Conservation (phyloP, 1,140 invertebrate genomes). For the Adoxophyes honmai region DNA sequence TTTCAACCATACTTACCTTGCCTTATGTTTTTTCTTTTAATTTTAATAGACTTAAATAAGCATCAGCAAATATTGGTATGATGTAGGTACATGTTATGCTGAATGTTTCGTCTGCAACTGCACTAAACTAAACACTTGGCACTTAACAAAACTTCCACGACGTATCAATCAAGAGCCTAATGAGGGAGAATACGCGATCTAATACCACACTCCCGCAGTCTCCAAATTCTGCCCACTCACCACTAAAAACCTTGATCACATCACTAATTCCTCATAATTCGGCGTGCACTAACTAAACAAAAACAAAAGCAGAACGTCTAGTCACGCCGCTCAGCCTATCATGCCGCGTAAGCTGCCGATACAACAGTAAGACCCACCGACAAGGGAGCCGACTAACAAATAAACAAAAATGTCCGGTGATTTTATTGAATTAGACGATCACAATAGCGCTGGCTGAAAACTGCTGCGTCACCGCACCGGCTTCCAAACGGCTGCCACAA, state of each 20-base stretch:
- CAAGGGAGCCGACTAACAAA: slow-evolving; percentile 61
- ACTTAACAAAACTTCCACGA: too few relatives aligned
- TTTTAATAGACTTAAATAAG: too few relatives aligned
- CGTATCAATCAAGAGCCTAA: too few relatives aligned
- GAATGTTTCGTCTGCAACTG: too few relatives aligned
- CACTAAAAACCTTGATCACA: slow-evolving; percentile 22
- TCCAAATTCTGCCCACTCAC: slow-evolving; percentile 11
- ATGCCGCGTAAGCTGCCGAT: slow-evolving; percentile 53
- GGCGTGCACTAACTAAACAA: slow-evolving; percentile 21
- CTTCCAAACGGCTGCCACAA: slow-evolving; percentile 54
- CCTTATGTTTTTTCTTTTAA: too few relatives aligned
- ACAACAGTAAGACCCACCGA: slow-evolving; percentile 48
- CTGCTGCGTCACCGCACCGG: slow-evolving; percentile 56
- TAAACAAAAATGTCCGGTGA: slow-evolving; percentile 72
- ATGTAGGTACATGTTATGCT: too few relatives aligned
- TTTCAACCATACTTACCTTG: too few relatives aligned
- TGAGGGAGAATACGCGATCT: too few relatives aligned
- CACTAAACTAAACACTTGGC: too few relatives aligned
- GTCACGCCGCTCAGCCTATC: slow-evolving; percentile 44
- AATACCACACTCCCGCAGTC: too few relatives aligned
- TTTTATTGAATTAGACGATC: slow-evolving; percentile 75
- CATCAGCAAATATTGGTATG: too few relatives aligned
- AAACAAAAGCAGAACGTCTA: slow-evolving; percentile 45
- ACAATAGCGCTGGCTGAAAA: slow-evolving; percentile 49
- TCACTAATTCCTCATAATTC: slow-evolving; percentile 27